A percentile compares a stretch with the other conserved stretches of the same genome.
Conservation (phyloP, 2,113 vertebrate genomes). For the Otolemur garnettii region DNA sequence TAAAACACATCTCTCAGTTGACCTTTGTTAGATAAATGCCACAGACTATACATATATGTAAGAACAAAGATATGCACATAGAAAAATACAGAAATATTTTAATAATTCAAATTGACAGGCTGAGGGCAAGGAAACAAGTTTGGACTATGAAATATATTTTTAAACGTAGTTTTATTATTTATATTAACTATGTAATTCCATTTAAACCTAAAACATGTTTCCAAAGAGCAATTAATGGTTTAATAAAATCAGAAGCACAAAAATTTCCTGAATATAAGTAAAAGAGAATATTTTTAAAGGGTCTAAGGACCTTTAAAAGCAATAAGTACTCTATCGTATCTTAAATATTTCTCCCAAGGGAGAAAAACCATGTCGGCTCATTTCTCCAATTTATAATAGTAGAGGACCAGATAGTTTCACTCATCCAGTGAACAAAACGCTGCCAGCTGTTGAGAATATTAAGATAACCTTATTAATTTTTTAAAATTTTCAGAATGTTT, state of each 20-base stretch:
- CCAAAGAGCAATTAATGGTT: neutral
- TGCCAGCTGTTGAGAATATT: neutral
- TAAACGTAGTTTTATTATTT: constrained; percentile 22
- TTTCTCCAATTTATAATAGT: neutral
- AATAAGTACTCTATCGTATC: neutral
- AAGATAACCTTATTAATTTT: neutral
- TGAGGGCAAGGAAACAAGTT: neutral
- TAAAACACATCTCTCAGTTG: constrained; percentile 10
- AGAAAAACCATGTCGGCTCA: neutral
- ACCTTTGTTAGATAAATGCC: constrained; percentile 14
- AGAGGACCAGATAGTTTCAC: neutral
- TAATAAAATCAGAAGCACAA: constrained; percentile 53
- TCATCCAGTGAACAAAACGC: constrained; percentile 4
- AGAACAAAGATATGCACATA: neutral
- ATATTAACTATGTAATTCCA: constrained; percentile 3
- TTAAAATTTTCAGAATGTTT: constrained; percentile 52
- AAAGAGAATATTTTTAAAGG: neutral
- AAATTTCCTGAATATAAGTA: neutral
- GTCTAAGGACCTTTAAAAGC: neutral
- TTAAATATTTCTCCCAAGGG: neutral
- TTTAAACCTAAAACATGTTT: constrained; percentile 26
- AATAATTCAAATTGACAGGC: constrained; percentile 9
- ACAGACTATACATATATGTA: neutral
- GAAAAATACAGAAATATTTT: neutral
- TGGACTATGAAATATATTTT: constrained; percentile 20